Base-by-base conservation (phyloP, 2,888 invertebrate species). In the Watsonalla cultraria region DNA sequence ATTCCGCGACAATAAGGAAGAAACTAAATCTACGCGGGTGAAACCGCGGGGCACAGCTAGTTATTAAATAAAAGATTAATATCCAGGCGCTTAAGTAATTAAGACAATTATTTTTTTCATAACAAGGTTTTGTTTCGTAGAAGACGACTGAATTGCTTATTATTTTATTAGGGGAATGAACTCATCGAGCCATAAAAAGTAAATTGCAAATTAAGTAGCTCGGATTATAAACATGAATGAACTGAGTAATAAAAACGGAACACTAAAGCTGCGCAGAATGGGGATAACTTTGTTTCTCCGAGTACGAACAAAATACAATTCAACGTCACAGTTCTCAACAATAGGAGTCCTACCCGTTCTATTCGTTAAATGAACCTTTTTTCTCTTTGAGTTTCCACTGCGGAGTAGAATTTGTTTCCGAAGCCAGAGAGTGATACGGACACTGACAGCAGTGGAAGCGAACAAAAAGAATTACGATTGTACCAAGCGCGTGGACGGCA, bases 391-490 rank as follows among this genome's bases (percentile, higher is more conserved):
- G 45, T 54, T 57, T 50, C n/a, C 52, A 49, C 14, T 39, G 15
- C 47, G 52, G 49, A 54, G 52, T 53, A 49, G 42, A 52, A 54
- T 57, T 56, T 55, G 60, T 55, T 61, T 61, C 55, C 60, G 50
- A 49, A 54, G 55, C 56, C 56, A 54, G 56, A 55, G 49, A 59
- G 46, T 48, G 47, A 60, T 64, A 15, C 55, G 61, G 64, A 65
- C 58, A 54, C 52, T 62, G 58, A 63, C 64, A 57, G 58, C 62
- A 42, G 11, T 11, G 11, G 8, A 8, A 11, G 11, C 11, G 9
- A 11, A 42, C 11, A 11, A 42, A 42, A 42, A 42, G 42, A 42
- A 42, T 42, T 11, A 42, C 42, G 11, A 42, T 42, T 42, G 11
- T 42, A 42, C 42, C 8, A 8, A 42, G 11, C 42, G 8, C 11